A percentile compares a stretch with the other conserved stretches of the same genome.
phyloP scores from a whole-genome alignment of 2,888 invertebrate genomes.

The Argynnis bischoffii region DNA sequence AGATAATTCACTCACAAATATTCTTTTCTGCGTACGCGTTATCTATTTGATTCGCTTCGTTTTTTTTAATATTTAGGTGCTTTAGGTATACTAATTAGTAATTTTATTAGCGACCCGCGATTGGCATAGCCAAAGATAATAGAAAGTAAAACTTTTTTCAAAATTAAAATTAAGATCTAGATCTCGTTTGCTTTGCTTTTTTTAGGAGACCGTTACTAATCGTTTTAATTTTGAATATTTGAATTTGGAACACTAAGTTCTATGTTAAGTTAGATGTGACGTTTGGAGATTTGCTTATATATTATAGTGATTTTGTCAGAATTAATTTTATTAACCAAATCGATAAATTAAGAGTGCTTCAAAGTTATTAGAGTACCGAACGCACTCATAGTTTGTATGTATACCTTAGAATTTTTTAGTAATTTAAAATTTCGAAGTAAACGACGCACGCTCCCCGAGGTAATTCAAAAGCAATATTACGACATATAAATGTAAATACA shows the following conservation, averaged over 20 bases:
- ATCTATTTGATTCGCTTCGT: slow-evolving; percentile 55
- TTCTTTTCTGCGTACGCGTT: slow-evolving; percentile 52
- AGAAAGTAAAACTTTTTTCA: slow-evolving; percentile 71
- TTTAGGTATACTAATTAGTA: slow-evolving; percentile 60
- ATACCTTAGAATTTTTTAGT: slow-evolving; percentile 74
- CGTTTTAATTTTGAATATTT: slow-evolving; percentile 42
- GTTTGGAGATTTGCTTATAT: slow-evolving; percentile 72
- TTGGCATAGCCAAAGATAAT: slow-evolving; percentile 80
- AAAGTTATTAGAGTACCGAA: slow-evolving; percentile 69
- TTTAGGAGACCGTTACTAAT: slow-evolving; percentile 34
- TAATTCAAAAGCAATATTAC: slow-evolving; percentile 82
- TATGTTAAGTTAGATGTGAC: slow-evolving; percentile 64
- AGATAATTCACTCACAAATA: slow-evolving; percentile 77
- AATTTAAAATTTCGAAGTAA: slow-evolving; percentile 68
- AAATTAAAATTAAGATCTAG: slow-evolving; percentile 41
- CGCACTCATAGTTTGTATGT: slow-evolving; percentile 75
- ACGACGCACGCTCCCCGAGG: slow-evolving; percentile 79
- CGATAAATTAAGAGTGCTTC: slow-evolving; percentile 76
- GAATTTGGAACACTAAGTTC: slow-evolving; percentile 31
- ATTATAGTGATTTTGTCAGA: slow-evolving; percentile 54
- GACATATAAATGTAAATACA: slow-evolving; percentile 82
- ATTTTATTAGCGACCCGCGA: slow-evolving; percentile 61
- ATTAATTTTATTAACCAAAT: slow-evolving; percentile 71
- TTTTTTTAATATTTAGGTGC: slow-evolving; percentile 66
- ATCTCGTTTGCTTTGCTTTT: slow-evolving; percentile 48